These are phyloP conservation scores for Phalacrocorax carbo DNA, from an alignment of 2,113 vertebrate species.

Conservation along the genomic window DNA sequence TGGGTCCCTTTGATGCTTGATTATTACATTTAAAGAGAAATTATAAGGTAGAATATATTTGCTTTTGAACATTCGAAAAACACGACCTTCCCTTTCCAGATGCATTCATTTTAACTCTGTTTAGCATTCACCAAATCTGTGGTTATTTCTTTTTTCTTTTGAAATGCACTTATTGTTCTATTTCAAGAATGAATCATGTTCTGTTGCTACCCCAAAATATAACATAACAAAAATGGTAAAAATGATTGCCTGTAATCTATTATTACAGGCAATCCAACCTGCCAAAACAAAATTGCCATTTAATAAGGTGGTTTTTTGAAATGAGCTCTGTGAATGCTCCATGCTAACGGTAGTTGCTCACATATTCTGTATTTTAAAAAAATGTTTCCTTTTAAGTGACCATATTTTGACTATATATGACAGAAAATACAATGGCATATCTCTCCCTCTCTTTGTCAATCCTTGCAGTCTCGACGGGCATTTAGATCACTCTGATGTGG, in stretches of 20 bases:
- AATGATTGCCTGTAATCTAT: slow-evolving; percentile 4
- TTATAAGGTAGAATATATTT: slow-evolving; percentile 38
- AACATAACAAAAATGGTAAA: not conserved
- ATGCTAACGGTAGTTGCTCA: not conserved
- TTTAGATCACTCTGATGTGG: not conserved
- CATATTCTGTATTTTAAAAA: not conserved
- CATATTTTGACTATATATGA: not conserved
- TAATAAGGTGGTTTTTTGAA: slow-evolving; percentile 26
- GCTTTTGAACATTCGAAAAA: not conserved
- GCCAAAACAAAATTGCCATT: slow-evolving; percentile 35
- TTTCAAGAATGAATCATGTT: slow-evolving; percentile 38
- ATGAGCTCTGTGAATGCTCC: not conserved
- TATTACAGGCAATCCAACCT: slow-evolving; percentile 33
- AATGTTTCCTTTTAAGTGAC: not conserved
- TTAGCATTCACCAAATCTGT: not conserved
- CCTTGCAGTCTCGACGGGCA: not conserved
- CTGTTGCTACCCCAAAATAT: not conserved
- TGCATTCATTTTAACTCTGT: slow-evolving; percentile 14
- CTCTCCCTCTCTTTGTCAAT: not conserved
- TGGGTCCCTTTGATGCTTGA: slow-evolving; percentile 35
- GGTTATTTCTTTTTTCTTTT: slow-evolving; percentile 13
- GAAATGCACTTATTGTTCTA: slow-evolving; percentile 40
- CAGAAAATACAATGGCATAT: not conserved
- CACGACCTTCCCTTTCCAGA: not conserved
- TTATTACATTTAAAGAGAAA: slow-evolving; percentile 46